phyloP scores from a whole-genome alignment of 2,888 invertebrate genomes.

The Nomada ferruginata region DNA sequence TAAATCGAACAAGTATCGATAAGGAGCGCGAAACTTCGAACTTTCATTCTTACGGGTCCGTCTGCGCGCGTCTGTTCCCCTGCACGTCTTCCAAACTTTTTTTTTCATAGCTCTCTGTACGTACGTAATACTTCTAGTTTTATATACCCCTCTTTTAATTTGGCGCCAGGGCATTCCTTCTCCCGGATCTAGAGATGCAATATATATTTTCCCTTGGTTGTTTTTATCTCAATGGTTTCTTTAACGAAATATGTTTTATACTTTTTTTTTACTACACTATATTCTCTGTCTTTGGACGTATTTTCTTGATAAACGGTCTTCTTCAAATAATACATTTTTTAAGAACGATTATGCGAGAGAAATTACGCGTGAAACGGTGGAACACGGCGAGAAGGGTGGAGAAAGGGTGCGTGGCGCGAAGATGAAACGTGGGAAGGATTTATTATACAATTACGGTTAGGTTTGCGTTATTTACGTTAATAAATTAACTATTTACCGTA shows the following conservation, averaged over 20 bases:
- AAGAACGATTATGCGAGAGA: no score
- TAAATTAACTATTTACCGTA: slow-evolving; percentile 52
- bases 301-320: no score
- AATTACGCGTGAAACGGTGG: no score
- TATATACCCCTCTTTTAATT: not conserved
- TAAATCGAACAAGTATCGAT: slow-evolving; percentile 18
- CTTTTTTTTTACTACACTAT: no score
- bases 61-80: not conserved
- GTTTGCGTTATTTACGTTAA: slow-evolving; percentile 50
- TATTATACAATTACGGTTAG: slow-evolving; percentile 39
- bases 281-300: no score
- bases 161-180: not conserved
- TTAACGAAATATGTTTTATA: no score
- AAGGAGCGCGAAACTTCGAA: slow-evolving; percentile 7
- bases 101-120: not conserved
- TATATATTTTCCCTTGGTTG: no score
- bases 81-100: not conserved
- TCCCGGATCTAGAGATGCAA: not conserved
- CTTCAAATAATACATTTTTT: no score
- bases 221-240: no score
- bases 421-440: slow-evolving; percentile 11
- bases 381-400: not conserved
- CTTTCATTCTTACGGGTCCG: not conserved
- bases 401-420: not conserved
- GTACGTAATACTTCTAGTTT: not conserved